Evolutionary conservation across 2,113 vertebrate species (phyloP), one percentile per base, ranked within the genome.

Genomic region (Ictalurus punctatus): DNA sequence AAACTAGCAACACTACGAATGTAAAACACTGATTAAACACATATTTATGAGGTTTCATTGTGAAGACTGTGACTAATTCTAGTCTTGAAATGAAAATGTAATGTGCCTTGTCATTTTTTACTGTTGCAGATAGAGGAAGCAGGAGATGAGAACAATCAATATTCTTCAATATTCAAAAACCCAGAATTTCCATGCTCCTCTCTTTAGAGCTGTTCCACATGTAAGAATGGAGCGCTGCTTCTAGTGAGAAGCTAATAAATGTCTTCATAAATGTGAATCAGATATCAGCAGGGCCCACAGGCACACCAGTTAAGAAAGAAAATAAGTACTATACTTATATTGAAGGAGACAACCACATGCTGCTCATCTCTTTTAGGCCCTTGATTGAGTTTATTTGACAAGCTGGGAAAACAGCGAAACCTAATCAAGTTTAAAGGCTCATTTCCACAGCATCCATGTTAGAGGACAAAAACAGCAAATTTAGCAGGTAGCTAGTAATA

Each of bases 371-470:
- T 89, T 89, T 85, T 69, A 85, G 83, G n/a, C 30, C 59, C 44
- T 67, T 79, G 87, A 89, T 89, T 84, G 88, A 89, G 59, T 89
- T 89, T 85, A 79, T 89, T 67, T 89, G 83, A 69, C 83, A 89
- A 85, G 73, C 61, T 79, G 58, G 6, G 17, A 78, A 73, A 84
- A 84, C 82, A 85, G 71, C 58, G 10, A 65, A 85, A 85, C 73
- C 59, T 84, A 84, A 89, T 89, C 85, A 84, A 79, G 59, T 61
- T 65, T 78, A 85, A 89, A 85, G 69, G 88, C 88, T 89, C 44
- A 85, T 85, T 89, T 85, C 61, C 61, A 89, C 27, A 2, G 5
- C 21, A 76, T 58, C 27, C 37, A 30, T 84, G 40, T 44, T 76
- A 16, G 40, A 14, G 27, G 44, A 48, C 19, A n/a, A 37, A 67